Conservation (phyloP, 64 coral and sea anemone genomes). For the Orbicella faveolata region DNA sequence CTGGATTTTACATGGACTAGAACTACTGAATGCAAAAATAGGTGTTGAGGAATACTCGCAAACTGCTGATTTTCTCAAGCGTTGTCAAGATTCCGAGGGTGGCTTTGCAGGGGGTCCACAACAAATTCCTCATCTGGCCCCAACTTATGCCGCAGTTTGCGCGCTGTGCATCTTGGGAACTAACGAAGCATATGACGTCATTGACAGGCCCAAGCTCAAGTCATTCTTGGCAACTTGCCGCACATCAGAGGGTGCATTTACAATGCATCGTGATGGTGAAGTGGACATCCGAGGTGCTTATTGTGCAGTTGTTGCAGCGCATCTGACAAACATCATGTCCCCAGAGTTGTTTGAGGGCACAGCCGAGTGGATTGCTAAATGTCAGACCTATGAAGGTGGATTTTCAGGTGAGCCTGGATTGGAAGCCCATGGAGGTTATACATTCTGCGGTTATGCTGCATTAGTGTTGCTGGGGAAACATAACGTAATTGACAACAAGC, state of each 20-base stretch:
- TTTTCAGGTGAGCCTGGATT: slow-evolving; percentile 97
- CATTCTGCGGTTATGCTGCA: slow-evolving; percentile 96
- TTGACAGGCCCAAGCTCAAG: slow-evolving; percentile 72
- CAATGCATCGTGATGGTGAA: slow-evolving; percentile 97
- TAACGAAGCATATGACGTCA: slow-evolving; percentile 76
- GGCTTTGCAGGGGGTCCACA: slow-evolving; percentile 93
- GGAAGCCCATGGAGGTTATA: slow-evolving; percentile 97
- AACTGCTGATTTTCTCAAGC: slow-evolving; percentile 77
- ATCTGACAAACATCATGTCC: slow-evolving; percentile 74
- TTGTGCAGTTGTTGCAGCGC: slow-evolving; percentile 85
- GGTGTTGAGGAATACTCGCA: slow-evolving; percentile 53
- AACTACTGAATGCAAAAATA: slow-evolving; percentile 77
- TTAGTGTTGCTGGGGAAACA: slow-evolving; percentile 83
- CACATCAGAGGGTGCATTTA: slow-evolving; percentile 79
- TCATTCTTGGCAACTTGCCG: slow-evolving; percentile 81
- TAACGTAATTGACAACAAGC: slow-evolving; percentile 66
- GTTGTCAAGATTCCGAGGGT: slow-evolving; percentile 84
- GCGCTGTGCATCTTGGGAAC: slow-evolving; percentile 86
- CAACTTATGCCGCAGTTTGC: slow-evolving; percentile 94
- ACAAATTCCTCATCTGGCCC: slow-evolving; percentile 91
- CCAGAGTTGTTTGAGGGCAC: slow-evolving; percentile 90
- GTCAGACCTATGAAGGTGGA: slow-evolving; percentile 97
- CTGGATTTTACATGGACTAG: slow-evolving; percentile 96
- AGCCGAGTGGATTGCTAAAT: slow-evolving; percentile 87
- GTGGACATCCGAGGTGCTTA: slow-evolving; percentile 97